Conservation (phyloP, 2,888 invertebrate genomes). For the Ormyrus rosae region DNA sequence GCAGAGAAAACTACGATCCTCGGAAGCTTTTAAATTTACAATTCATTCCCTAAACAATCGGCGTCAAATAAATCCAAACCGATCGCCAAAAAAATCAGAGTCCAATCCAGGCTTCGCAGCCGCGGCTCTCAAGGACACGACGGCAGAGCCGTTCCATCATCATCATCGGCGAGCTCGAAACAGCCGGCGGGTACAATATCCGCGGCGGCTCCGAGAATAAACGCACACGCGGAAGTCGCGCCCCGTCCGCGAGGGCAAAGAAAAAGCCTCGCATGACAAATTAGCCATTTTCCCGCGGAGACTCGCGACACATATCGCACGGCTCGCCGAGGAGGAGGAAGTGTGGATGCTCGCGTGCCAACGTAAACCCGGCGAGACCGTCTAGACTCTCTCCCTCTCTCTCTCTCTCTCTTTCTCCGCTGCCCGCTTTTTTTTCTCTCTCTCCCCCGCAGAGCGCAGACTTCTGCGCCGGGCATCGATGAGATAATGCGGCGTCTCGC, state of each 20-base stretch:
- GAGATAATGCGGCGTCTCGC: conserved; percentile 1
- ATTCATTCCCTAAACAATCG: too few species aligned
- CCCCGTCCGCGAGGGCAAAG: background rate
- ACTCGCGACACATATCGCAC: background rate
- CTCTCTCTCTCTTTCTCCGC: background rate
- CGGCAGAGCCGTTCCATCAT: too few species aligned
- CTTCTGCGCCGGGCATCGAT: background rate
- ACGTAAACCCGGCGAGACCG: background rate
- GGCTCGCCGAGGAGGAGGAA: too few species aligned
- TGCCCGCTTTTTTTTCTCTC: too few species aligned
- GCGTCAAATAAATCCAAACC: too few species aligned
- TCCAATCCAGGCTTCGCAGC: too few species aligned
- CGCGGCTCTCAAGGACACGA: too few species aligned
- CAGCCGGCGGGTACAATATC: background rate
- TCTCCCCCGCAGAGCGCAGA: background rate
- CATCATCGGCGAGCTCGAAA: too few species aligned
- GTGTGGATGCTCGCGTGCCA: background rate
- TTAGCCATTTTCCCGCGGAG: conserved; percentile 21
- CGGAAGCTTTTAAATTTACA: too few species aligned
- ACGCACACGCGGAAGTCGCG: background rate
- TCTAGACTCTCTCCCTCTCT: background rate
- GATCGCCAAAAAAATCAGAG: too few species aligned
- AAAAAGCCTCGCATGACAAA: conserved; percentile 16
- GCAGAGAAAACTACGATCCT: too few species aligned
- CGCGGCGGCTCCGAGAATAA: background rate